These are phyloP conservation scores for Mimas tiliae DNA, from an alignment of 2,888 invertebrate species.

Conservation along the genomic window DNA sequence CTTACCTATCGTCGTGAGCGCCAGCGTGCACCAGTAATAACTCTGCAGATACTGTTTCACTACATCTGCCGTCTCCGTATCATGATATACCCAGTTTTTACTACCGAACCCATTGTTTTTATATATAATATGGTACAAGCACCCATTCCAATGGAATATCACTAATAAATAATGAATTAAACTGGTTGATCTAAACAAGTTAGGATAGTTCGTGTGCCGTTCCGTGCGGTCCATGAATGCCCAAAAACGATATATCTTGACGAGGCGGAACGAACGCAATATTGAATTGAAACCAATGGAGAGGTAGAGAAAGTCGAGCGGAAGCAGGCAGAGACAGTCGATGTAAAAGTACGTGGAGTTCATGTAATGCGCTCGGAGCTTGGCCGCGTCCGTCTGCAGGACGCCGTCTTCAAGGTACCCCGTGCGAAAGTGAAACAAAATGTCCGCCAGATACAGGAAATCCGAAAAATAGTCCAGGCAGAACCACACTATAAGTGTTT, in stretches of 20 bases:
- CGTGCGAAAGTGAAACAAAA: constrained; percentile 98
- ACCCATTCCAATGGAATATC: constrained; percentile 99
- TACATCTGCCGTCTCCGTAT: constrained; percentile 93
- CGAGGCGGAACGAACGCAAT: constrained; percentile 96
- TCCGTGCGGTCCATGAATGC: constrained; percentile 99
- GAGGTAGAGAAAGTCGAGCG: constrained; percentile 98
- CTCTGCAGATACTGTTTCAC: constrained; percentile 98
- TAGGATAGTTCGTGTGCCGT: constrained; percentile 99
- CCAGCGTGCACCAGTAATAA: constrained; percentile 99
- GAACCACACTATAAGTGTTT: constrained; percentile 97
- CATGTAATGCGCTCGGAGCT: constrained; percentile 98
- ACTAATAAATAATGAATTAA: constrained; percentile 98
- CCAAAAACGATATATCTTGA: constrained; percentile 99
- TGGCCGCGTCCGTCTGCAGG: constrained; percentile 96
- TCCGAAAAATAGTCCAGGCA: constrained; percentile 98
- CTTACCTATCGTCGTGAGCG: constrained; percentile 96
- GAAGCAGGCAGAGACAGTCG: constrained; percentile 98
- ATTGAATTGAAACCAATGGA: constrained; percentile 99
- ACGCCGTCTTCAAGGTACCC: constrained; percentile 99
- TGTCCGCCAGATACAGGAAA: constrained; percentile 97
- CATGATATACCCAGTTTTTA: constrained; percentile 96
- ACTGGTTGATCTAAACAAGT: constrained; percentile 96
- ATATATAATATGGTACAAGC: constrained; percentile 98
- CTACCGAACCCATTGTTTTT: constrained; percentile 97
- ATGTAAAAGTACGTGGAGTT: constrained; percentile 99